Percentiles rank a stretch among this genome's conserved stretches.
Conservation (phyloP, 2,113 vertebrate genomes). For the Euleptes europaea region DNA sequence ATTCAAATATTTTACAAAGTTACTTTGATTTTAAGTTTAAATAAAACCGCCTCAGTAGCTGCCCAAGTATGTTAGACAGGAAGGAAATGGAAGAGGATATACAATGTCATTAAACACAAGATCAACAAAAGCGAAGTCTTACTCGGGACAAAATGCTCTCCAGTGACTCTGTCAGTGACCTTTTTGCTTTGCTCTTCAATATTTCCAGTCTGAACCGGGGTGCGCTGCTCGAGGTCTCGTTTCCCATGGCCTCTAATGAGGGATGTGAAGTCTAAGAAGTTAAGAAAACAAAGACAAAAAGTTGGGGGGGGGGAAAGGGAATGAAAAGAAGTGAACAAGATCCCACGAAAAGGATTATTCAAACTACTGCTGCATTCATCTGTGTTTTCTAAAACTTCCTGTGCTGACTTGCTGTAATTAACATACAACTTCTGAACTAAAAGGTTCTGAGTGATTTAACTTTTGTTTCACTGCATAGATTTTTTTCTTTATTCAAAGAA, state of each 20-base stretch:
- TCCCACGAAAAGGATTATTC: neutral
- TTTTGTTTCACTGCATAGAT: neutral
- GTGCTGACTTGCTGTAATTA: neutral
- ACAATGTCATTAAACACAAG: neutral
- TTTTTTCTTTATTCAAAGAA: neutral
- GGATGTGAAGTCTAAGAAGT: constrained; percentile 60
- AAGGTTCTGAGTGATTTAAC: neutral
- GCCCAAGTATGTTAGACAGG: neutral
- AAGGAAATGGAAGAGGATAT: neutral
- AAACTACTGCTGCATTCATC: neutral
- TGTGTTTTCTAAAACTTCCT: neutral
- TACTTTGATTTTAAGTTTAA: neutral
- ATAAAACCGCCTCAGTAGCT: neutral
- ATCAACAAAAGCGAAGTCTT: constrained; percentile 46
- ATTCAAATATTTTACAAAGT: neutral
- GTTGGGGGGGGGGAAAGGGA: constrained; percentile 4
- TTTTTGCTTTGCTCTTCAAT: constrained; percentile 90
- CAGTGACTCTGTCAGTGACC: constrained; percentile 91
- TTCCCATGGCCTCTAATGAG: constrained; percentile 68
- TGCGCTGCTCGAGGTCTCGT: constrained; percentile 77
- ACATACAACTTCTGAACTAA: neutral
- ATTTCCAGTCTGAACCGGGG: constrained; percentile 81
- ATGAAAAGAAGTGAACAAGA: constrained; percentile 11
- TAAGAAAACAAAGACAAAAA: neutral
- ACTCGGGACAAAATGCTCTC: constrained; percentile 86